These are phyloP conservation scores for Cydia strobilella DNA, from an alignment of 1,140 invertebrate genomes.

Conservation along the genomic window DNA sequence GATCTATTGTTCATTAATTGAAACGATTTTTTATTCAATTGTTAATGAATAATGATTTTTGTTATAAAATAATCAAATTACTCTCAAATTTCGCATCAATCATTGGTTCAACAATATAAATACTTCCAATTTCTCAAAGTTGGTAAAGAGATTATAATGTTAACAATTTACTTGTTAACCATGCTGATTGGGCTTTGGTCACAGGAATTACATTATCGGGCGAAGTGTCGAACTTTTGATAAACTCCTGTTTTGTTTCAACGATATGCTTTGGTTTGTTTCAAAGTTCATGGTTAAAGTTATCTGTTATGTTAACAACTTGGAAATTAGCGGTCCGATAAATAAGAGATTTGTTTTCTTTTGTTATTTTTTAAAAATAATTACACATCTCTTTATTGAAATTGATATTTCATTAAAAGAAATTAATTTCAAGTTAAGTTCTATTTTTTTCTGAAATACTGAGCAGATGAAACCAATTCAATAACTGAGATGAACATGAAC, in stretches of 20 bases:
- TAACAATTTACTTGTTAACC: background rate
- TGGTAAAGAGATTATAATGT: background rate
- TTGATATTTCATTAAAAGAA: no score
- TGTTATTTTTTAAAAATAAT: background rate
- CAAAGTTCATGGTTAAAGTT: background rate
- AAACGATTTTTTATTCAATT: no score
- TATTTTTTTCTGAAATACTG: no score
- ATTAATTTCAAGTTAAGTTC: no score
- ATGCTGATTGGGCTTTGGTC: background rate
- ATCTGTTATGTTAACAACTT: background rate
- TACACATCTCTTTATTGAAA: background rate
- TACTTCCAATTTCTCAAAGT: background rate
- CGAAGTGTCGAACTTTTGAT: background rate
- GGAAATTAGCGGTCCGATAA: background rate
- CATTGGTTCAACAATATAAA: background rate
- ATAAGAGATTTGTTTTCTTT: background rate
- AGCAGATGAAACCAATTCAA: background rate
- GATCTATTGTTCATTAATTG: background rate
- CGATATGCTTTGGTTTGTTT: background rate
- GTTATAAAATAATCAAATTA: no score
- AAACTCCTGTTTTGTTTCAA: background rate
- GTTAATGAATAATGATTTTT: no score
- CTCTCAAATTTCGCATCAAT: background rate
- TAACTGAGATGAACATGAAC: background rate
- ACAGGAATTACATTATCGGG: background rate